Percentiles rank a stretch among this genome's conserved stretches.
Evolutionary conservation across 2,888 invertebrate genomes (phyloP).

Genomic region (Aplocera efformata): DNA sequence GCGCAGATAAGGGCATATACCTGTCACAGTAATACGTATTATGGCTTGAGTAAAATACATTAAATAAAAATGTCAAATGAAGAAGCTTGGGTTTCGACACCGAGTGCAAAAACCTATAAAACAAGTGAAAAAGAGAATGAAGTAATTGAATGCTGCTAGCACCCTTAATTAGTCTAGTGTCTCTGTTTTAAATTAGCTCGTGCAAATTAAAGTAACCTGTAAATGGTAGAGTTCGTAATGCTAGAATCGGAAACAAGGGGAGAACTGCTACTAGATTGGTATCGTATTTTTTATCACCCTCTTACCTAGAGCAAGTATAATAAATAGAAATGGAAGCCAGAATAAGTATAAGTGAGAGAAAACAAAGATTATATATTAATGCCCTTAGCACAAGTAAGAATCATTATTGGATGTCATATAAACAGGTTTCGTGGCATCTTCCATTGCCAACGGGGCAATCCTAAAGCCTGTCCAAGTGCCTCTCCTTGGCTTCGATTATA

Average conservation of each 20-base stretch:
- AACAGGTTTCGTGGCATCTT: slow-evolving; percentile 49
- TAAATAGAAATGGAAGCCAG: slow-evolving; percentile 3
- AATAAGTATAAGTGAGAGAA: slow-evolving; percentile 23
- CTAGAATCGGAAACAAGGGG: slow-evolving; percentile 13
- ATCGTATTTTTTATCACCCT: slow-evolving; percentile 17
- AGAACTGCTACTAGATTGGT: slow-evolving; percentile 15
- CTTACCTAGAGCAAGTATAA: slow-evolving; percentile 5
- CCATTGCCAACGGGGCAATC: slow-evolving; percentile 29
- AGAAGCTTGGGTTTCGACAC: slow-evolving; percentile 34
- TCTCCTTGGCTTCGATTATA: slow-evolving; percentile 12
- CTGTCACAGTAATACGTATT: slow-evolving; percentile 70
- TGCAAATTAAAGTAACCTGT: slow-evolving; percentile 20
- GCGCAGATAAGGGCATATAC: slow-evolving; percentile 62
- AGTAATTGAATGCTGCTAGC: neutral
- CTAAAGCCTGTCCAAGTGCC: slow-evolving; percentile 12
- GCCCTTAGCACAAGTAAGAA: slow-evolving; percentile 44
- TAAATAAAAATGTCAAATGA: slow-evolving; percentile 33
- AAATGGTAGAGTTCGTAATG: slow-evolving; percentile 17
- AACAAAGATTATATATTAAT: slow-evolving; percentile 37
- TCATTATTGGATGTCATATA: slow-evolving; percentile 47
- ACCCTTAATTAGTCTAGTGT: slow-evolving; percentile 14
- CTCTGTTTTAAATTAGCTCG: slow-evolving; percentile 20
- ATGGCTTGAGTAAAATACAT: slow-evolving; percentile 52
- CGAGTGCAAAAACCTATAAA: no score
- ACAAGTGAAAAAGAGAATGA: no score